Percentiles rank a stretch among this genome's conserved stretches.
Evolutionary conservation across 2,888 invertebrate genomes (phyloP).

Genomic region (Andrena flavipes): DNA sequence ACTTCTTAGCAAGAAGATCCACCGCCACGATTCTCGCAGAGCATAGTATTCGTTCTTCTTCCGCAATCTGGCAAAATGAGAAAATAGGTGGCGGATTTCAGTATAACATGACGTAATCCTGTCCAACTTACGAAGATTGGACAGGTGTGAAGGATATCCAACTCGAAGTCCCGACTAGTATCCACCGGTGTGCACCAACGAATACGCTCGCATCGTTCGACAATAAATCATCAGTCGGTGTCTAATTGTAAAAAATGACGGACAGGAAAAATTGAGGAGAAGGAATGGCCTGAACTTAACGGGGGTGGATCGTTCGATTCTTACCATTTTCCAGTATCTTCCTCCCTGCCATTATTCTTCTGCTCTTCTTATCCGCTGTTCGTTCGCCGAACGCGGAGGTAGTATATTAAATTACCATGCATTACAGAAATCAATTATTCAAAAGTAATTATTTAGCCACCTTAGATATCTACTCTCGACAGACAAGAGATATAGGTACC

Average conservation of each 20-base stretch:
- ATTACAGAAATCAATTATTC: background rate
- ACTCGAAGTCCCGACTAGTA: background rate
- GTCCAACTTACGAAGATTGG: conserved; percentile 18
- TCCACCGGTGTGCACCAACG: background rate
- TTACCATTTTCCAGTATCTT: background rate
- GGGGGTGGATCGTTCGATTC: conserved; percentile 18
- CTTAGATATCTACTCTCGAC: background rate
- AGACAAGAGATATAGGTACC: too few species aligned
- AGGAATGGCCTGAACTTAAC: conserved; percentile 25
- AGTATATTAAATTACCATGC: background rate
- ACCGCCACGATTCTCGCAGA: background rate
- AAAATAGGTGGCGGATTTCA: conserved; percentile 16
- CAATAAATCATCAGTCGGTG: conserved; percentile 44
- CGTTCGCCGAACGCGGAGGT: background rate
- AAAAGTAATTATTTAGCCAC: background rate
- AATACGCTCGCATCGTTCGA: background rate
- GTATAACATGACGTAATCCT: conserved; percentile 4
- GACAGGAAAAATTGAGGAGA: conserved; percentile 2
- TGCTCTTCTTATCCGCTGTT: background rate
- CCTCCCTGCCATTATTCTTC: conserved; percentile 21
- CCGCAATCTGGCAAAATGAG: background rate
- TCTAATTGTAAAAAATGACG: conserved; percentile 47
- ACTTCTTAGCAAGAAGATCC: conserved; percentile 18
- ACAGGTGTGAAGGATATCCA: conserved; percentile 1
- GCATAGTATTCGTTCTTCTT: background rate